These are phyloP conservation scores for Alexandromys fortis DNA, from an alignment of 2,113 vertebrate genomes.

Conservation along the genomic window DNA sequence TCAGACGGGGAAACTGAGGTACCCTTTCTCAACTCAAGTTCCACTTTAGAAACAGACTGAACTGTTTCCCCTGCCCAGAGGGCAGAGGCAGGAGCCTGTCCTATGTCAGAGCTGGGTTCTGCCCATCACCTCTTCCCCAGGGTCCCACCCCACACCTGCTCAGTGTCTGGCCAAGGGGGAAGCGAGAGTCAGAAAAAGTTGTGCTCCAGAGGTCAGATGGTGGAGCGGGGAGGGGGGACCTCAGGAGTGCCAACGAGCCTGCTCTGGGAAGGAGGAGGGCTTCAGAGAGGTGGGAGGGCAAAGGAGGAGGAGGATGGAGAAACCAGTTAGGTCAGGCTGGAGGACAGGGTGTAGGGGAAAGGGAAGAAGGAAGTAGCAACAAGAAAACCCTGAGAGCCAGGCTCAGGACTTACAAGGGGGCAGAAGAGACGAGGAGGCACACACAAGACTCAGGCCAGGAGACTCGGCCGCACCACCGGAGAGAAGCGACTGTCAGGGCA, in stretches of 20 bases:
- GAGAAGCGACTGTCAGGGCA: not conserved
- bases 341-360: not conserved
- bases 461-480: not conserved
- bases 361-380: not conserved
- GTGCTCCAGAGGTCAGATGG: not conserved
- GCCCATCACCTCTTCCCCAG: too few species aligned
- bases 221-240: not conserved
- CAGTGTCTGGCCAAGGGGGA: not conserved
- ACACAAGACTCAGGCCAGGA: not conserved
- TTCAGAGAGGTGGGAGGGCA: not conserved
- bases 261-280: not conserved
- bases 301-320: not conserved
- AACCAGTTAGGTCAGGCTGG: not conserved
- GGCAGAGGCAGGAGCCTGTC: not conserved
- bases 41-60: not conserved
- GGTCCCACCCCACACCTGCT: not conserved
- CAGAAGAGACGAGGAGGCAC: not conserved
- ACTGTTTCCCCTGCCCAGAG: not conserved
- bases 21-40: not conserved
- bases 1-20: not conserved
- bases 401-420: too few species aligned
- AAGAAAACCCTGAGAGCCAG: not conserved
- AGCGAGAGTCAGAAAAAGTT: not conserved
- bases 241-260: not conserved
- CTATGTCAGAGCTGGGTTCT: not conserved